phyloP scores from a whole-genome alignment of 2,888 invertebrate genomes.

The Merodon equestris region DNA sequence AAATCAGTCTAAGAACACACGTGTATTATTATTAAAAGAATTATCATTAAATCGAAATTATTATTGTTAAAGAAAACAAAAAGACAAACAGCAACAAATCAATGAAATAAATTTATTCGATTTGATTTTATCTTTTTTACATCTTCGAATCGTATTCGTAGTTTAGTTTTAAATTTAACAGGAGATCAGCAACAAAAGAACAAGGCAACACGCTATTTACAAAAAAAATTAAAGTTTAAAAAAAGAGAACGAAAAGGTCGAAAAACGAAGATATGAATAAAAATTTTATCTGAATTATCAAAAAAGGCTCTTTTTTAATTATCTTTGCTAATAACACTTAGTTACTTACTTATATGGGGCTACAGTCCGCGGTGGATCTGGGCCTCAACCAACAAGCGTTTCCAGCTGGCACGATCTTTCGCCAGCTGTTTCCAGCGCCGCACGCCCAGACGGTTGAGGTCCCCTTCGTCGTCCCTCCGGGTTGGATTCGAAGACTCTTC shows the following conservation, averaged over 20 bases:
- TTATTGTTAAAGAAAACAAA: constrained; percentile 30
- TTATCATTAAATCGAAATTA: constrained; percentile 15
- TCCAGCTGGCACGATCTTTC: too few species aligned
- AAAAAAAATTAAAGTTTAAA: not conserved
- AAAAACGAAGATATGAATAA: constrained; percentile 34
- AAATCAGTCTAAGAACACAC: constrained; percentile 31
- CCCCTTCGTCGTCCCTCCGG: too few species aligned
- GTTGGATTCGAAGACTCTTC: too few species aligned
- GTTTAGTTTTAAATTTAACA: constrained; percentile 47
- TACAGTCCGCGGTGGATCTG: too few species aligned
- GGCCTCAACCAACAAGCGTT: too few species aligned
- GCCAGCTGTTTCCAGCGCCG: too few species aligned
- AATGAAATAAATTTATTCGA: constrained; percentile 44
- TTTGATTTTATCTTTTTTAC: constrained; percentile 26
- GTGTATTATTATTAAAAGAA: not conserved
- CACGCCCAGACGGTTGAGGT: too few species aligned
- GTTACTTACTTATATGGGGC: too few species aligned
- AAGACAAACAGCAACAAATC: too few species aligned
- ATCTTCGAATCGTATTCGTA: constrained; percentile 61
- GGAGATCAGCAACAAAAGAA: constrained; percentile 31
- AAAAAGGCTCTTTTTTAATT: not conserved
- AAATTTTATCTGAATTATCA: constrained; percentile 52
- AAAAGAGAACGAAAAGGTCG: not conserved
- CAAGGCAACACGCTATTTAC: constrained; percentile 39
- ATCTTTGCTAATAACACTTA: too few species aligned